Percentiles rank a stretch among this genome's conserved stretches.
Evolutionary conservation across 2,797 vertebrate genomes (phyloP).

Genomic region (Urocyon cinereoargenteus): DNA sequence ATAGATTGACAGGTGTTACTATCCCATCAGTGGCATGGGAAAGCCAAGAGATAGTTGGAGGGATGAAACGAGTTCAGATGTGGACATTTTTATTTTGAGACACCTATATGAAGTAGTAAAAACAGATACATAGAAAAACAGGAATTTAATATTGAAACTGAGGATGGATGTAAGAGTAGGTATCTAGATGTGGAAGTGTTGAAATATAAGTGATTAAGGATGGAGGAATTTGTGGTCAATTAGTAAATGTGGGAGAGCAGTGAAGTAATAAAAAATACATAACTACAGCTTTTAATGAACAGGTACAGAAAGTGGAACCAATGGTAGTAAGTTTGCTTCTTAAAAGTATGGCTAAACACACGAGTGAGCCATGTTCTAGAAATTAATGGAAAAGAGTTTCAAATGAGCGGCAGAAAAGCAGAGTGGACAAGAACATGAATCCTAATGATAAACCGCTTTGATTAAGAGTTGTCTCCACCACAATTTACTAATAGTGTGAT

Average conservation of each 20-base stretch:
- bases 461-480: neutral
- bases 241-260: neutral
- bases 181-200: neutral
- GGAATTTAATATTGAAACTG: neutral
- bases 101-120: neutral
- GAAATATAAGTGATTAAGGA: neutral
- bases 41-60: neutral
- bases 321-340: neutral
- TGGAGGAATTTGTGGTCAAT: neutral
- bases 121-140: neutral
- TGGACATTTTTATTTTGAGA: neutral
- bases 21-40: neutral
- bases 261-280: neutral
- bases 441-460: neutral
- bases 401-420: neutral
- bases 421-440: neutral
- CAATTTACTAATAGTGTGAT: neutral
- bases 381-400: neutral
- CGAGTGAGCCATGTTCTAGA: neutral
- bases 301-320: neutral
- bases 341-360: neutral
- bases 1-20: neutral
- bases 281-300: neutral
- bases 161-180: neutral
- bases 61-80: neutral